A percentile compares a stretch with the other conserved stretches of the same genome.
Conservation (phyloP, 2,797 vertebrate genomes). For the Syncerus caffer region DNA sequence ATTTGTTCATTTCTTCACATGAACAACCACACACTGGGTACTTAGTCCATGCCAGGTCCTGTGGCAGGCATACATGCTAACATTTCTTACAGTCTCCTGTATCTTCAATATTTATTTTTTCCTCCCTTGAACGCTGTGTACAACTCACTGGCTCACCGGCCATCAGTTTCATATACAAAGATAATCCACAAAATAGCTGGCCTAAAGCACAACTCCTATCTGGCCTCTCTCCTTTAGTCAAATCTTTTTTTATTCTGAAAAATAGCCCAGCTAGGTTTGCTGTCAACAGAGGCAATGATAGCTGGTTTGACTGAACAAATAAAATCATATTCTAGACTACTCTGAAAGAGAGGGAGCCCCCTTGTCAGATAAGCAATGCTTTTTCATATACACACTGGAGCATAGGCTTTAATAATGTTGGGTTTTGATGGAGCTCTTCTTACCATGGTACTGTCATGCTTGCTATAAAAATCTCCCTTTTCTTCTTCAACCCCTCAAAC, state of each 20-base stretch:
- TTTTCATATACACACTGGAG: not conserved
- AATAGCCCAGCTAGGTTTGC: not conserved
- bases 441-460: too few species aligned
- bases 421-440: not conserved
- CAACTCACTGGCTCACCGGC: not conserved
- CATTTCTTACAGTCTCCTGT: not conserved
- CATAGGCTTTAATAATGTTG: not conserved
- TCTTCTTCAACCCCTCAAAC: not conserved
- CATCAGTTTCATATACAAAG: not conserved
- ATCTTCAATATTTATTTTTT: not conserved
- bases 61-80: not conserved
- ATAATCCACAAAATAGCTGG: not conserved
- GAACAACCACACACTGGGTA: not conserved
- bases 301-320: not conserved
- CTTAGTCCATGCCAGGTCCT: not conserved
- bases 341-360: not conserved
- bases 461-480: not conserved
- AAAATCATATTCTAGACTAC: not conserved
- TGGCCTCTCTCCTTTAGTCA: not conserved
- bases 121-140: not conserved
- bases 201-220: not conserved
- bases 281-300: not conserved
- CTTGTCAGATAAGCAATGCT: not conserved
- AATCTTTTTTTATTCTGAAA: not conserved
- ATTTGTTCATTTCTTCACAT: not conserved